Conservation (phyloP, 2,888 invertebrate species). For the Tigriopus californicus region DNA sequence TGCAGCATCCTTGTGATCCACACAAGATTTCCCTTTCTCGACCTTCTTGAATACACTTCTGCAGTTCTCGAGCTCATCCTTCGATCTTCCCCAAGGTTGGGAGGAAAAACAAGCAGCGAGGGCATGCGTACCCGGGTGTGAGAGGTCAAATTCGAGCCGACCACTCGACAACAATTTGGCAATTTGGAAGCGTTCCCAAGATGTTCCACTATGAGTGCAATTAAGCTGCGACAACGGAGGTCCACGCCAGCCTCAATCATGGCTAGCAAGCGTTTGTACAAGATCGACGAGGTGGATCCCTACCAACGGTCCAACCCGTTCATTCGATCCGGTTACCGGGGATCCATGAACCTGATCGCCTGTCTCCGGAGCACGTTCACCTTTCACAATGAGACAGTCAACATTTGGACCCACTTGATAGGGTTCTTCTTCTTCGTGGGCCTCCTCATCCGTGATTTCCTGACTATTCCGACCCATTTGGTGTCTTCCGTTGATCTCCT, state of each 20-base stretch:
- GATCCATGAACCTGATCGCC: conserved; percentile 54
- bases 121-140: too few species aligned
- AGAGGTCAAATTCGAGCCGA: too few species aligned
- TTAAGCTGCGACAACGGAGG: too few species aligned
- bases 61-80: too few species aligned
- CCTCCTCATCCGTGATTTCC: conserved; percentile 33
- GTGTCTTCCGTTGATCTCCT: too few species aligned
- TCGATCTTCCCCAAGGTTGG: too few species aligned
- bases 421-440: conserved; percentile 34
- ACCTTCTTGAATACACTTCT: too few species aligned
- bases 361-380: conserved; percentile 54
- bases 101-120: too few species aligned
- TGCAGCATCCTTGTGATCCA: too few species aligned
- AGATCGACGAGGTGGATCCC: conserved; percentile 45
- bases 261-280: background rate
- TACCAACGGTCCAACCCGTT: conserved; percentile 71
- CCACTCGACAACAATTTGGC: too few species aligned
- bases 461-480: background rate
- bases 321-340: conserved; percentile 66
- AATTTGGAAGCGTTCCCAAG: too few species aligned
- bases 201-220: background rate
- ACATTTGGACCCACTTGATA: conserved; percentile 82
- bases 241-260: background rate
- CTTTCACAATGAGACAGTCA: conserved; percentile 53
- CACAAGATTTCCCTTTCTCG: too few species aligned